These are phyloP conservation scores for Silvanus unidentatus DNA, from an alignment of 2,888 invertebrate species.

Conservation along the genomic window DNA sequence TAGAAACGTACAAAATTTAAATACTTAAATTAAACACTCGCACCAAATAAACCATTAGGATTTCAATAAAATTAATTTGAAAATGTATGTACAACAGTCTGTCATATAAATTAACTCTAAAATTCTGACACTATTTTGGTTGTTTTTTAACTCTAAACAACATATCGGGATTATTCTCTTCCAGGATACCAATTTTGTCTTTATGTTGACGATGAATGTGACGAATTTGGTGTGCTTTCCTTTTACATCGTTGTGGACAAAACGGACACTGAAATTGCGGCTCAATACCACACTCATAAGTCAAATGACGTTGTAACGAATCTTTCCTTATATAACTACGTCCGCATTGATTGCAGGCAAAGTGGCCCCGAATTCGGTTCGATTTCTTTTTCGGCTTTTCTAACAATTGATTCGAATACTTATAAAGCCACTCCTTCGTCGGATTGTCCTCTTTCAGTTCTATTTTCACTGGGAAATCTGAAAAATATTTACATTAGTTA, in stretches of 20 bases:
- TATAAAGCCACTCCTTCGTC: conserved; percentile 9
- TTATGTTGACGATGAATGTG: conserved; percentile 52
- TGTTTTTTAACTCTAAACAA: too few relatives aligned
- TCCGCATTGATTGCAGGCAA: conserved; percentile 31
- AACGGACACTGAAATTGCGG: conserved; percentile 49
- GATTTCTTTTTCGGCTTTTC: conserved; percentile 26
- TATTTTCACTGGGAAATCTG: conserved; percentile 37
- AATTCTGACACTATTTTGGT: too few relatives aligned
- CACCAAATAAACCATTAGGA: too few relatives aligned
- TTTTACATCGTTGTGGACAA: conserved; percentile 62
- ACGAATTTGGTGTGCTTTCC: conserved; percentile 56
- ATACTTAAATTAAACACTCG: too few relatives aligned
- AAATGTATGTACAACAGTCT: too few relatives aligned
- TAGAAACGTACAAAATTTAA: too few relatives aligned
- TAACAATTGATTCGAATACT: conserved; percentile 8
- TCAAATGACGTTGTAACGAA: conserved; percentile 32
- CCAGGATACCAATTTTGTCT: conserved; percentile 48
- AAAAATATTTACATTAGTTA: conserved; percentile 1
- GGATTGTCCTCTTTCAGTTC: conserved; percentile 31
- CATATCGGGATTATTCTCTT: conserved; percentile 46
- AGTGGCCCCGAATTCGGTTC: conserved; percentile 41
- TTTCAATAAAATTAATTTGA: too few relatives aligned
- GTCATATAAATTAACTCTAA: too few relatives aligned
- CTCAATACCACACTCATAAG: conserved; percentile 54
- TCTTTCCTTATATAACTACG: conserved; percentile 16